Evolutionary conservation across 2,797 vertebrate species (phyloP).

Genomic region (Apodemus agrarius): DNA sequence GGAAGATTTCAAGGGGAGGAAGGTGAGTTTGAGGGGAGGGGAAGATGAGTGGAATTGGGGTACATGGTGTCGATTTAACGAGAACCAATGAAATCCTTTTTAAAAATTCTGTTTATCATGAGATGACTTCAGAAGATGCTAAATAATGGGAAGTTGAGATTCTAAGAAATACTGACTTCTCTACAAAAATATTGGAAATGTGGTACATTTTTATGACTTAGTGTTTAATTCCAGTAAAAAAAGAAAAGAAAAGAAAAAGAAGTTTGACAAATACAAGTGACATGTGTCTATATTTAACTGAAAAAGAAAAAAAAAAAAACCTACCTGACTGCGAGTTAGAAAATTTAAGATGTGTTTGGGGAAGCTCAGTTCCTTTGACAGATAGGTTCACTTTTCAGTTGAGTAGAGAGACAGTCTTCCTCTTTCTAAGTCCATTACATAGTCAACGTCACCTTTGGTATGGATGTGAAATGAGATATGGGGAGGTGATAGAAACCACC

Average conservation of each 20-base stretch:
- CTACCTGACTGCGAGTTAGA: not conserved
- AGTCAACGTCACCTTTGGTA: not conserved
- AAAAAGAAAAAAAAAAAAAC: not conserved
- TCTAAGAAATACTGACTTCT: not conserved
- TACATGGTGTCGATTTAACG: not conserved
- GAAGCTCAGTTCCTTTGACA: not conserved
- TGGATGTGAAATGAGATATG: not conserved
- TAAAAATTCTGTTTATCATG: not conserved
- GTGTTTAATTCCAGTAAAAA: not conserved
- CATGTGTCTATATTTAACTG: not conserved
- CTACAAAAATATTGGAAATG: not conserved
- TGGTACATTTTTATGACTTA: not conserved
- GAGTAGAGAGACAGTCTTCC: not conserved
- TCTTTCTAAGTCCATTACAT: not conserved
- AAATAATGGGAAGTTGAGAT: not conserved
- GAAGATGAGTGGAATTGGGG: not conserved
- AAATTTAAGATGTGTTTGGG: not conserved
- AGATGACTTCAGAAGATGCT: not conserved
- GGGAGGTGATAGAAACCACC: not conserved
- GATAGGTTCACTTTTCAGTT: not conserved
- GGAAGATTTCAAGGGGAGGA: not conserved
- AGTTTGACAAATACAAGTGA: not conserved
- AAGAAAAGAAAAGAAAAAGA: not conserved
- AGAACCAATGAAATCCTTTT: not conserved
- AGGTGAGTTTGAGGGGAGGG: not conserved